phyloP scores from a whole-genome alignment of 2,113 vertebrate genomes.

The Anguilla japonica region DNA sequence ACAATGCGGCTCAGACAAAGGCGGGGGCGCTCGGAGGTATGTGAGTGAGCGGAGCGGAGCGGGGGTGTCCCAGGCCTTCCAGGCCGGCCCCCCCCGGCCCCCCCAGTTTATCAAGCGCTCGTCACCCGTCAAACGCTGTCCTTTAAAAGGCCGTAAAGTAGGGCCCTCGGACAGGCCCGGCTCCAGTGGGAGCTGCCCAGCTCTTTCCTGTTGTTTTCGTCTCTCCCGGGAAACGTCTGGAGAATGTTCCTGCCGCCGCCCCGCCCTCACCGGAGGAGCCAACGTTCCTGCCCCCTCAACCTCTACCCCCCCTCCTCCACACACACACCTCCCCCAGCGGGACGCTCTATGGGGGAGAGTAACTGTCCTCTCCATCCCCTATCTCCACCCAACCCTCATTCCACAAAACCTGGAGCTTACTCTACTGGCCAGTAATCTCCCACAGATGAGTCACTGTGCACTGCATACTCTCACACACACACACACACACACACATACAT shows the following conservation, averaged over 20 bases:
- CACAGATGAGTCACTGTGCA: constrained; percentile 21
- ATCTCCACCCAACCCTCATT: constrained; percentile 42
- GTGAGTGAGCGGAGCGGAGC: background rate
- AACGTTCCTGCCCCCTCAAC: background rate
- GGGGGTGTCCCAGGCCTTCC: background rate
- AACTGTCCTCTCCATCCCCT: constrained; percentile 35
- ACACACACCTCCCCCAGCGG: constrained; percentile 28
- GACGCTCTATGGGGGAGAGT: constrained; percentile 57
- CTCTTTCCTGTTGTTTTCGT: constrained; percentile 64
- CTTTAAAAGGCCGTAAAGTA: constrained; percentile 12
- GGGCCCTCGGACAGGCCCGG: background rate
- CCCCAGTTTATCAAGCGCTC: constrained; percentile 17
- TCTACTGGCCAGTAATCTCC: constrained; percentile 38
- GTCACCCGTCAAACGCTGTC: background rate
- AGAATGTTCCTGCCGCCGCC: constrained; percentile 52
- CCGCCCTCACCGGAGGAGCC: constrained; percentile 38
- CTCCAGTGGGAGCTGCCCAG: constrained; percentile 33
- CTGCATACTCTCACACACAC: constrained; percentile 20
- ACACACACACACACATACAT: constrained; percentile 3
- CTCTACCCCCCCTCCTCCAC: background rate
- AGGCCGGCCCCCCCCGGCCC: background rate
- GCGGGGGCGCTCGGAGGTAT: background rate
- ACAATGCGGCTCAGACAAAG: constrained; percentile 18
- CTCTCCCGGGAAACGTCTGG: constrained; percentile 57
- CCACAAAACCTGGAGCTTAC: constrained; percentile 36